Percentiles rank a stretch among this genome's conserved stretches.
These are phyloP conservation scores for Coremacera marginata DNA, from an alignment of 2,888 invertebrate species.

Conservation along the genomic window DNA sequence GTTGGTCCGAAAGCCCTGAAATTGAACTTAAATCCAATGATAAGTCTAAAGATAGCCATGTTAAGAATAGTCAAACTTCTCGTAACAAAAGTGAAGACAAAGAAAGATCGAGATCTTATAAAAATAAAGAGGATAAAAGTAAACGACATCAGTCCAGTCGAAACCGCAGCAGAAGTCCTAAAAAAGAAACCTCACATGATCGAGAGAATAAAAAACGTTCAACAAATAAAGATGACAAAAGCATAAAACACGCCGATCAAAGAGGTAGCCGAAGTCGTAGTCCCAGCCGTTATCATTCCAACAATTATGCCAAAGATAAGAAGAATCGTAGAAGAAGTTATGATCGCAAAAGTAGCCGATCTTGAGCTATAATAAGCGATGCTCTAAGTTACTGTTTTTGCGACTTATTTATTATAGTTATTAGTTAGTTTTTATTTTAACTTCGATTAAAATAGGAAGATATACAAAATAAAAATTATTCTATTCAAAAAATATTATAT, in stretches of 20 bases:
- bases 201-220: neutral
- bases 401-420: too few relatives aligned
- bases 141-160: neutral
- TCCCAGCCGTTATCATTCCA: neutral
- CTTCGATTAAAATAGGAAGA: too few relatives aligned
- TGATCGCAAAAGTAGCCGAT: neutral
- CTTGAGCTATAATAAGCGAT: too few relatives aligned
- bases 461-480: too few relatives aligned
- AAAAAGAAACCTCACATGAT: neutral
- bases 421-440: too few relatives aligned
- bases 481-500: too few relatives aligned
- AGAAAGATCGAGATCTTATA: neutral
- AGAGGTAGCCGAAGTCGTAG: neutral
- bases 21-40: slow-evolving; percentile 37
- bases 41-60: neutral
- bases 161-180: neutral
- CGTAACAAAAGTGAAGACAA: neutral
- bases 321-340: neutral
- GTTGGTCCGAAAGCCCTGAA: slow-evolving; percentile 85
- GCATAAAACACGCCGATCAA: neutral
- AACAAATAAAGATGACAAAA: neutral
- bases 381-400: too few relatives aligned
- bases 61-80: neutral
- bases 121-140: neutral
- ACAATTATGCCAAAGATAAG: neutral